Conservation (phyloP, 2,888 invertebrate genomes). For the Trilocha varians region DNA sequence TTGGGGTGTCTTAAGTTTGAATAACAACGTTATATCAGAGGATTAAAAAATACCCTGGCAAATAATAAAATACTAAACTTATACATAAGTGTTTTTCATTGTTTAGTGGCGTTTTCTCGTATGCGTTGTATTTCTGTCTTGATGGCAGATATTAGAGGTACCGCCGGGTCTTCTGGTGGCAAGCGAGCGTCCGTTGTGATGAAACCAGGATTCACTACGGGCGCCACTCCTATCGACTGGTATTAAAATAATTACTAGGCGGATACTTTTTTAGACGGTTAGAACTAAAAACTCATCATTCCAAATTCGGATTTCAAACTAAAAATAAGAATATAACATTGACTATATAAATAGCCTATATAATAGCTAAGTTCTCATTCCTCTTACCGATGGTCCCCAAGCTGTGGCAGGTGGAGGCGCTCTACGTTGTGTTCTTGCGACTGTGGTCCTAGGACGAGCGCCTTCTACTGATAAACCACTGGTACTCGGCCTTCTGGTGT, state of each 20-base stretch:
- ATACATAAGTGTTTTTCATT: slow-evolving; percentile 13
- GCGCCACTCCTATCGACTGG: slow-evolving; percentile 11
- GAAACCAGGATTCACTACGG: slow-evolving; percentile 45
- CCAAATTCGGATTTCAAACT: too few relatives aligned
- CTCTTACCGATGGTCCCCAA: slow-evolving; percentile 38
- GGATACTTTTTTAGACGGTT: too few relatives aligned
- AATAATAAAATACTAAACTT: too few relatives aligned
- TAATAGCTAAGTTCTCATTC: too few relatives aligned
- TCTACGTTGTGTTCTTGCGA: slow-evolving; percentile 11
- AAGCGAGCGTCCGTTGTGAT: slow-evolving; percentile 74
- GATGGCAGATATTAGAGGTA: slow-evolving; percentile 88
- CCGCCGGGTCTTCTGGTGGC: slow-evolving; percentile 79
- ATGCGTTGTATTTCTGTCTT: slow-evolving; percentile 78
- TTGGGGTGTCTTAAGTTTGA: too few relatives aligned
- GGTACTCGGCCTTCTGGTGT: neutral
- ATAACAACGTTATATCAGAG: too few relatives aligned
- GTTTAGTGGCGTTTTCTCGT: slow-evolving; percentile 43
- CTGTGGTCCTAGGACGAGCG: slow-evolving; percentile 36
- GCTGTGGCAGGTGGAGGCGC: slow-evolving; percentile 42
- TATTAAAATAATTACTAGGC: too few relatives aligned
- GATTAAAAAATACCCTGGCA: too few relatives aligned
- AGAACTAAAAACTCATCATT: too few relatives aligned
- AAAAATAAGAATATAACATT: too few relatives aligned
- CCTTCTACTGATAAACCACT: slow-evolving; percentile 10
- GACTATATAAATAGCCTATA: too few relatives aligned